Conservation (phyloP, 2,113 vertebrate genomes). For the Plectropomus leopardus region DNA sequence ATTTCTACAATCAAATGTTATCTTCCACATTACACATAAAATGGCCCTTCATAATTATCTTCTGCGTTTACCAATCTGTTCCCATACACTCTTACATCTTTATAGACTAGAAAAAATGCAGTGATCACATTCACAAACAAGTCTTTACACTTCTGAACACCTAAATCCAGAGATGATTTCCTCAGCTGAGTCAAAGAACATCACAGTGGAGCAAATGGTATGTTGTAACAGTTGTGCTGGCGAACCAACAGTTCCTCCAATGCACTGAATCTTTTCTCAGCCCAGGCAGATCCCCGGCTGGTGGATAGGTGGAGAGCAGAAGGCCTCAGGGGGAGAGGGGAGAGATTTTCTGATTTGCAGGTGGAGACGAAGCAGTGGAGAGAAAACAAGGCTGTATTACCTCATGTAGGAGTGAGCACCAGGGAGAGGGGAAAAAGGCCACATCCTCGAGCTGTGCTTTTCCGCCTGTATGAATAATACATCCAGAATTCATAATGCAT, state of each 20-base stretch:
- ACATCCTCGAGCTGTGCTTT: slow-evolving; percentile 62
- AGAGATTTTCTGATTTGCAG: slow-evolving; percentile 50
- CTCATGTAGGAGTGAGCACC: slow-evolving; percentile 40
- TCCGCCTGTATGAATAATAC: slow-evolving; percentile 69
- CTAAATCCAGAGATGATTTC: background rate
- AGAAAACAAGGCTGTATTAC: slow-evolving; percentile 47
- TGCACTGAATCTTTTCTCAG: slow-evolving; percentile 16
- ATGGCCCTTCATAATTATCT: no score
- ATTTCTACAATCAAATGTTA: no score
- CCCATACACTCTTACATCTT: no score
- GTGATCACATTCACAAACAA: background rate
- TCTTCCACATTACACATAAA: no score
- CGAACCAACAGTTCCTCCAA: slow-evolving; percentile 9
- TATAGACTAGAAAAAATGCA: background rate
- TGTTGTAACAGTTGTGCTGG: background rate
- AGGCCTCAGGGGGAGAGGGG: background rate
- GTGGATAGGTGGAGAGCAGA: slow-evolving; percentile 19
- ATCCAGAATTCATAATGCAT: slow-evolving; percentile 78
- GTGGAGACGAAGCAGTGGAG: slow-evolving; percentile 24
- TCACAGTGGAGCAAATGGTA: slow-evolving; percentile 22
- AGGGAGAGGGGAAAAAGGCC: slow-evolving; percentile 59
- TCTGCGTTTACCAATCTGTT: no score
- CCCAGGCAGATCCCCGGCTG: background rate
- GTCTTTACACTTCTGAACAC: background rate
- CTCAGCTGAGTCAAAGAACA: background rate